Evolutionary conservation across 2,113 vertebrate species (phyloP).

Genomic region (Esox niger): DNA sequence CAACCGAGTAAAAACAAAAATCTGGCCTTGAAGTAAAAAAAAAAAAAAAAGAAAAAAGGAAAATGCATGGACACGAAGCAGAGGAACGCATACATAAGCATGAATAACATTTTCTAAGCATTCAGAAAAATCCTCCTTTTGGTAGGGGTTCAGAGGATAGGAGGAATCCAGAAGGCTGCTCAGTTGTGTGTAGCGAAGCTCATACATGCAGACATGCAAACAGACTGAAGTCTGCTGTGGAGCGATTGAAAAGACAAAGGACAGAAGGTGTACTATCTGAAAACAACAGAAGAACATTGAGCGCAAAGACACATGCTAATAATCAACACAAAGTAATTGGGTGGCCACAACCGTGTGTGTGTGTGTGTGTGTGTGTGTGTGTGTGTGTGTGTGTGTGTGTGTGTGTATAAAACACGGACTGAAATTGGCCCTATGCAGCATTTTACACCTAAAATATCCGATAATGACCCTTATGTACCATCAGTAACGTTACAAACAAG

Average conservation of each 20-base stretch:
- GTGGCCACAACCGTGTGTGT: no score
- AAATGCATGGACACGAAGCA: slow-evolving; percentile 20
- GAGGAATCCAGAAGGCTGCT: slow-evolving; percentile 54
- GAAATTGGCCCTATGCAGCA: no score
- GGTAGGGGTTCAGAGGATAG: no score
- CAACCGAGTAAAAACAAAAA: slow-evolving; percentile 26
- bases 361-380: no score
- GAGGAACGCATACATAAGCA: slow-evolving; percentile 32
- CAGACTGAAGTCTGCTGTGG: slow-evolving; percentile 51
- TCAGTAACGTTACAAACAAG: no score
- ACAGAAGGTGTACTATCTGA: neutral
- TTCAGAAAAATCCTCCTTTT: slow-evolving; percentile 48
- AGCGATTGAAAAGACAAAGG: slow-evolving; percentile 14
- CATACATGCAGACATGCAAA: slow-evolving; percentile 57
- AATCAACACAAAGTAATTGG: neutral
- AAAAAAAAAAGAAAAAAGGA: slow-evolving; percentile 30
- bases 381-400: no score
- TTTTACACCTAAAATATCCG: no score
- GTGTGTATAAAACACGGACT: no score
- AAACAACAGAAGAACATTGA: neutral
- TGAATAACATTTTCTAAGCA: slow-evolving; percentile 40
- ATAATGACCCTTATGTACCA: no score
- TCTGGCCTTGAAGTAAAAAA: slow-evolving; percentile 15
- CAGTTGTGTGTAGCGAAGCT: slow-evolving; percentile 41
- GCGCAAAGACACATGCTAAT: neutral